Conservation (phyloP, 2,888 invertebrate species). For the Macaria notata region DNA sequence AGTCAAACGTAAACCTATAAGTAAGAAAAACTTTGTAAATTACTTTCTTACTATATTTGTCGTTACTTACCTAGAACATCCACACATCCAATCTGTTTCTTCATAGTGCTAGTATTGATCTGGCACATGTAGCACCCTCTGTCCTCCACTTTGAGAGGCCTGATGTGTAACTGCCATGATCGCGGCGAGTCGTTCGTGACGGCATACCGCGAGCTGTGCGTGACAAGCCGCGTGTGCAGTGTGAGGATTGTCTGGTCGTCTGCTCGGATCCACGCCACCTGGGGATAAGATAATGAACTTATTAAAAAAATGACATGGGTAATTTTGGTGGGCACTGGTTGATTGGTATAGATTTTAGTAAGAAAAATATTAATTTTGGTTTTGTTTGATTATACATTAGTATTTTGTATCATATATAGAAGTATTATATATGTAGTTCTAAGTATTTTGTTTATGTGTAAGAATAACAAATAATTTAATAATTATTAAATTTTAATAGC, state of each 20-base stretch:
- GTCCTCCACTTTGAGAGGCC: constrained; percentile 87
- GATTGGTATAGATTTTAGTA: no score
- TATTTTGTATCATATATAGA: no score
- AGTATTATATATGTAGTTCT: no score
- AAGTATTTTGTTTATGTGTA: no score
- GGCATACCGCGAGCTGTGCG: constrained; percentile 87
- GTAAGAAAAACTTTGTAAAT: no score
- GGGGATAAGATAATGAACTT: constrained; percentile 22
- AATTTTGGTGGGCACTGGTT: no score
- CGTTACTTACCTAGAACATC: constrained; percentile 86
- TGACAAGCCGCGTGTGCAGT: constrained; percentile 87
- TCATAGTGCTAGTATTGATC: constrained; percentile 89
- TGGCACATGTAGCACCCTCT: constrained; percentile 92
- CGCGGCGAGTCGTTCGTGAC: constrained; percentile 86
- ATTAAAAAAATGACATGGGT: neutral
- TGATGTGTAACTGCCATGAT: constrained; percentile 88
- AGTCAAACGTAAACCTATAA: no score
- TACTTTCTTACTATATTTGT: no score
- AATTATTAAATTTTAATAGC: no score
- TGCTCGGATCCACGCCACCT: constrained; percentile 90
- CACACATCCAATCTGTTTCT: constrained; percentile 89
- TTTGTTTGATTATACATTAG: no score
- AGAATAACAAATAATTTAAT: no score
- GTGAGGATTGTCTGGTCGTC: constrained; percentile 90
- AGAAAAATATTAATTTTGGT: no score